These are phyloP conservation scores for Neogale vison DNA, from an alignment of 2,113 vertebrate species.

Conservation along the genomic window DNA sequence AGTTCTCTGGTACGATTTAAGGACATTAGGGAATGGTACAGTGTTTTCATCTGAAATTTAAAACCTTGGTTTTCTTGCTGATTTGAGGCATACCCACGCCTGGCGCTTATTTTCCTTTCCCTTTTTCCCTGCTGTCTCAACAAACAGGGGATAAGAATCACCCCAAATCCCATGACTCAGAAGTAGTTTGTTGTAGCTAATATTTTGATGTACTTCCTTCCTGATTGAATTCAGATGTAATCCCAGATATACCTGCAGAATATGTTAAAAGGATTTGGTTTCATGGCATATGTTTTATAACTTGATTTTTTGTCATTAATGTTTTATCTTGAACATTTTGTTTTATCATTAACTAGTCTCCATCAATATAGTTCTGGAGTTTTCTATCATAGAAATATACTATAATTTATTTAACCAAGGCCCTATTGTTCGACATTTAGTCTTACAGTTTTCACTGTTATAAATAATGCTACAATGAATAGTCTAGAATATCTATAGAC, in stretches of 20 bases:
- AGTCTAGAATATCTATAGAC: background rate
- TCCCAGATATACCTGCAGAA: background rate
- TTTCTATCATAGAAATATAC: background rate
- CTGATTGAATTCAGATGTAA: background rate
- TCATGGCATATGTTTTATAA: slow-evolving; percentile 17
- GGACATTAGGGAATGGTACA: background rate
- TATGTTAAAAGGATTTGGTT: background rate
- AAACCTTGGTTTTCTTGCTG: background rate
- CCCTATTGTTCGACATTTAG: background rate
- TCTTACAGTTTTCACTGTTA: background rate
- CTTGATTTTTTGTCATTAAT: background rate
- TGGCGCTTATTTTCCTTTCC: background rate
- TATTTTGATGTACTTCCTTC: background rate
- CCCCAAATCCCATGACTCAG: background rate
- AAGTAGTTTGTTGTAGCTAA: background rate
- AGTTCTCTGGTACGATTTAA: background rate
- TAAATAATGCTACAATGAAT: background rate
- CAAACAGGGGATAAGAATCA: background rate
- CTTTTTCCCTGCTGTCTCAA: background rate
- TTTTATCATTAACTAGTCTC: background rate
- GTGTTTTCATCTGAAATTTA: background rate
- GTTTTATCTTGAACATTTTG: slow-evolving; percentile 1
- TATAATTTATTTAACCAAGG: background rate
- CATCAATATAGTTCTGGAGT: background rate
- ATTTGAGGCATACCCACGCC: background rate